These are phyloP conservation scores for Eumerus sabulonum DNA, from an alignment of 2,888 invertebrate genomes.

Conservation along the genomic window DNA sequence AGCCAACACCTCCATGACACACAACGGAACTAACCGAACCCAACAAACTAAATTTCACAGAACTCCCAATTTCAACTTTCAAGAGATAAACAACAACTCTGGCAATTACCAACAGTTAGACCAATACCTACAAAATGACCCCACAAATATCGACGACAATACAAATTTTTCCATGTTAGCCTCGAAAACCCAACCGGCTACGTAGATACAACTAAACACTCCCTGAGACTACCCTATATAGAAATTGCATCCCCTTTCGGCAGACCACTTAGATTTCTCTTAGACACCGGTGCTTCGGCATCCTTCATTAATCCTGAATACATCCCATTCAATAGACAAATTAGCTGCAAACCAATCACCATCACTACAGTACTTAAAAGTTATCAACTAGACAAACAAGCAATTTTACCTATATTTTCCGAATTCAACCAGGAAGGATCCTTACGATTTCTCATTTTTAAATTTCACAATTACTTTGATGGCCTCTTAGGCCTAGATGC, in stretches of 20 bases:
- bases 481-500: constrained; percentile 4
- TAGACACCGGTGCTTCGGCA: constrained; percentile 11
- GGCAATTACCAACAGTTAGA: constrained; percentile 11
- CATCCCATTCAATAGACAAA: too few relatives aligned
- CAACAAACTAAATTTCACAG: constrained; percentile 4
- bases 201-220: constrained; percentile 1
- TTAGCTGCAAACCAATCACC: too few relatives aligned
- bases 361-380: constrained; percentile 15
- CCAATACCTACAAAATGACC: constrained; percentile 14
- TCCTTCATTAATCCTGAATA: constrained; percentile 9
- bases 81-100: background rate
- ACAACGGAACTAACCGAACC: background rate
- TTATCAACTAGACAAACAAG: constrained; percentile 12
- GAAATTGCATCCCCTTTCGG: constrained; percentile 10
- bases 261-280: constrained; percentile 4
- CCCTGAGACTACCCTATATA: constrained; percentile 10
- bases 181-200: constrained; percentile 26
- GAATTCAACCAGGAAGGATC: constrained; percentile 13
- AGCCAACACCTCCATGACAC: background rate
- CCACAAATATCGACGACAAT: background rate
- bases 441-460: constrained; percentile 23
- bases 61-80: constrained; percentile 12
- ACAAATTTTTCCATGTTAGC: constrained; percentile 17
- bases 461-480: too few relatives aligned
- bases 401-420: background rate